phyloP scores from a whole-genome alignment of 1,140 invertebrate genomes.

The Lepidostoma basale region DNA sequence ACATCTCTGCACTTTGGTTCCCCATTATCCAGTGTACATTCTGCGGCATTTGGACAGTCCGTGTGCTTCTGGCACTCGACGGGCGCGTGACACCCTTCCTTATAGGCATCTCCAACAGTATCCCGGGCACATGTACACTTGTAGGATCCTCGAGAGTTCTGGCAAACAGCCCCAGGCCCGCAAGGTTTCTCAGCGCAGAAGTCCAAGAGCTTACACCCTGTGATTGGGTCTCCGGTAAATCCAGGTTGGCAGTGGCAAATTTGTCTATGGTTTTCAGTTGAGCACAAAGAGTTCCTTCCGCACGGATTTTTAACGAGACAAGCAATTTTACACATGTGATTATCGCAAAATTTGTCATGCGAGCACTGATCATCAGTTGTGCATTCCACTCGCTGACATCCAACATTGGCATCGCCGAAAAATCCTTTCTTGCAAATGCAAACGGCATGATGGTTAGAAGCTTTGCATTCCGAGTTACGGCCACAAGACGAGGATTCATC shows the following conservation, averaged over 20 bases:
- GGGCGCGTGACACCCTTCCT: constrained; percentile 76
- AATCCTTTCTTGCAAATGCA: constrained; percentile 81
- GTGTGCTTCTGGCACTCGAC: constrained; percentile 77
- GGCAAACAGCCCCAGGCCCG: constrained; percentile 81
- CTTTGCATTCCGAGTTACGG: constrained; percentile 77
- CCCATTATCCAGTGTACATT: constrained; percentile 71
- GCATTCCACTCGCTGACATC: constrained; percentile 81
- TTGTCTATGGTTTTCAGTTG: constrained; percentile 76
- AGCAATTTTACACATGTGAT: constrained; percentile 82
- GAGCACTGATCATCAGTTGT: constrained; percentile 72
- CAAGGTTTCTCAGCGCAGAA: constrained; percentile 81
- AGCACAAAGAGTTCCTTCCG: constrained; percentile 82
- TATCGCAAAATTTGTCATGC: constrained; percentile 80
- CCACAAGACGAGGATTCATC: constrained; percentile 71
- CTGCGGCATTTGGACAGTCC: constrained; percentile 79
- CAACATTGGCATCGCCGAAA: constrained; percentile 77
- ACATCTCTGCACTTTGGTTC: constrained; percentile 80
- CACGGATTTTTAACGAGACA: constrained; percentile 82
- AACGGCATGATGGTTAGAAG: constrained; percentile 70
- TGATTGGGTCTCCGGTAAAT: constrained; percentile 77
- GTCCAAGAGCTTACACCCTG: constrained; percentile 76
- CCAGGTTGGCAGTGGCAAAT: constrained; percentile 85
- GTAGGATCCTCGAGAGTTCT: constrained; percentile 80
- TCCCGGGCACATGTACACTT: constrained; percentile 79
- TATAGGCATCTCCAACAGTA: constrained; percentile 82